Conservation (phyloP, 1,140 invertebrate genomes). For the Epicauta chinensis region DNA sequence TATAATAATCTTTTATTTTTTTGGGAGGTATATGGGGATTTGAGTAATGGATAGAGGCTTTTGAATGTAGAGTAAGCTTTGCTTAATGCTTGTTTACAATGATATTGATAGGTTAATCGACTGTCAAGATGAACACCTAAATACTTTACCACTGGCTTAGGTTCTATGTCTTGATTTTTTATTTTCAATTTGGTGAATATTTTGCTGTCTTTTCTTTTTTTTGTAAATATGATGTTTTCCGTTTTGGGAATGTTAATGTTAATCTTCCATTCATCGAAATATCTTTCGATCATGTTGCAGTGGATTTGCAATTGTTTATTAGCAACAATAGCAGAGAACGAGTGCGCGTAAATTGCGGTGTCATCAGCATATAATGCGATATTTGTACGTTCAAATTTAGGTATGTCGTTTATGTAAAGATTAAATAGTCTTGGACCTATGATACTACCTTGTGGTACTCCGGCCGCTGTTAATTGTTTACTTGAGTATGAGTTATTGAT, state of each 20-base stretch:
- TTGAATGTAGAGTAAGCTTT: not conserved
- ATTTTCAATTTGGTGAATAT: not conserved
- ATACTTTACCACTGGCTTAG: not conserved
- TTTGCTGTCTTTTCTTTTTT: slow-evolving; percentile 13
- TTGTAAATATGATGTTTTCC: slow-evolving; percentile 3
- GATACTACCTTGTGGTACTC: slow-evolving; percentile 30
- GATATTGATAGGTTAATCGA: slow-evolving; percentile 6
- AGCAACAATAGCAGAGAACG: slow-evolving; percentile 27
- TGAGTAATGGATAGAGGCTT: too few relatives aligned
- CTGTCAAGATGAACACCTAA: slow-evolving; percentile 4
- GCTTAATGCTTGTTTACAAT: not conserved
- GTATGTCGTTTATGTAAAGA: slow-evolving; percentile 26
- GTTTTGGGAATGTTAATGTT: slow-evolving; percentile 33
- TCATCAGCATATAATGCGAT: slow-evolving; percentile 32
- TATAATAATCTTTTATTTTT: too few relatives aligned
- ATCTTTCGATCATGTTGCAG: slow-evolving; percentile 29
- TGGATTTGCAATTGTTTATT: slow-evolving; percentile 35
- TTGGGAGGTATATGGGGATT: too few relatives aligned
- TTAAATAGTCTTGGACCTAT: slow-evolving; percentile 25
- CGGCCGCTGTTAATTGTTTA: slow-evolving; percentile 16
- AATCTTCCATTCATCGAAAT: slow-evolving; percentile 32
- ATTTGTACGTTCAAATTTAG: slow-evolving; percentile 7
- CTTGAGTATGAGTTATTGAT: not conserved
- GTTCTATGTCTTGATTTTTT: not conserved
- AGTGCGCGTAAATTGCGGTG: slow-evolving; percentile 31